Base-by-base conservation (phyloP, 2,797 vertebrate genomes). In the Enoplosus armatus region DNA sequence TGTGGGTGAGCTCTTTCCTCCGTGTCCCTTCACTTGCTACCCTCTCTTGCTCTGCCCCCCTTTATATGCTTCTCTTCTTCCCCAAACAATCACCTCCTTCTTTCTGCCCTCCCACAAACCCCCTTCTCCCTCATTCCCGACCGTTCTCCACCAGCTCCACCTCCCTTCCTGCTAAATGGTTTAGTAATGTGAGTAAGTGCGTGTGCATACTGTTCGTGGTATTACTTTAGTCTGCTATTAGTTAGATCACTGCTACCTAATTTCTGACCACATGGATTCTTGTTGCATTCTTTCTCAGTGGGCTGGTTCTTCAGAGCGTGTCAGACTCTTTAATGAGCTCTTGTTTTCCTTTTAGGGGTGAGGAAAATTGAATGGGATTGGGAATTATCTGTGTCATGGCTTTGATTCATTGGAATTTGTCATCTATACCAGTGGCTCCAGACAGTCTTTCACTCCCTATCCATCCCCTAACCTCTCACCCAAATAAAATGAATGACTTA, bases 11-110 rank as follows among this genome's bases (percentile, higher is more conserved):
- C 62, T 83, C 65, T 75, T 73, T 66, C 48, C 61, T 75, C 39
- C 33, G 73, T 0, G 68, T 58, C 56, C 59, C 51, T 84, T 77
- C 79, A 82, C 87, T 89, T 87, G 63, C 75, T 81, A n/a, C 27
- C 60, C 54, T 85, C 64, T 67, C 72, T 72, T 59, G 29, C 72
- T 81, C 59, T 72, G 66, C 60, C 66, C 59, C 63, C 60, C 53
- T 91, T 92, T 90, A 90, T 89, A 88, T 56, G 18, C 59, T 78
- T 69, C 37, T 45, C 54, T 51, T 69, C 85, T 77, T 72, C 61
- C 26, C 51, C n/a, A n/a, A 87, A 88, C 65, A 88, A 90, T 85
- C 87, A 82, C 87, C 92, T 92, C 90, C 90, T 93, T 83, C 88
- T 91, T 89, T 91, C 72, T 73, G 47, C 85, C 91, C 90, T 90